Conservation (phyloP, 2,113 vertebrate species). For the Cisticola juncidis region DNA sequence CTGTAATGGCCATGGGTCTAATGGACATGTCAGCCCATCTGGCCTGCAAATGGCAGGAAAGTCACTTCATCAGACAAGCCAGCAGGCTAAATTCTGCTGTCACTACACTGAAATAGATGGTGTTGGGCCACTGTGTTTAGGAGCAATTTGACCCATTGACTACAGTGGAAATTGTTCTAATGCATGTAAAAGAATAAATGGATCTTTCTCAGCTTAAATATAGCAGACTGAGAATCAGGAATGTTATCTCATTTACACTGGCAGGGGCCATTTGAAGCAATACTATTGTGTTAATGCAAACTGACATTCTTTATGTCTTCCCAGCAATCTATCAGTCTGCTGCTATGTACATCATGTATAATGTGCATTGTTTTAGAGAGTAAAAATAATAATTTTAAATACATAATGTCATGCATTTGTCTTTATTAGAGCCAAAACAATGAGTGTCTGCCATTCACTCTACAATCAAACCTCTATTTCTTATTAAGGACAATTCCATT, state of each 20-base stretch:
- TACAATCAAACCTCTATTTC: background rate
- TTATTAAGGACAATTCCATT: constrained; percentile 65
- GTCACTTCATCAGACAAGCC: background rate
- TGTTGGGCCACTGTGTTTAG: background rate
- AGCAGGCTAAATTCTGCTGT: background rate
- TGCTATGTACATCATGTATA: background rate
- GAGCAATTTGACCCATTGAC: background rate
- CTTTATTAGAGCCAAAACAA: constrained; percentile 19
- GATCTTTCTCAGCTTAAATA: background rate
- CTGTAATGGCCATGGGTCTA: background rate
- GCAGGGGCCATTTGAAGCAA: background rate
- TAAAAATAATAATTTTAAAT: constrained; percentile 38
- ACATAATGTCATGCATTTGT: background rate
- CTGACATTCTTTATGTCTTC: background rate
- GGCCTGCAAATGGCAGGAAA: background rate
- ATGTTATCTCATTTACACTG: background rate
- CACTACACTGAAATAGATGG: background rate
- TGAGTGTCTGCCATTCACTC: background rate
- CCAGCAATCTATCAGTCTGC: constrained; percentile 11
- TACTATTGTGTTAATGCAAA: background rate
- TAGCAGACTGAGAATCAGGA: background rate
- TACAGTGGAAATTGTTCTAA: background rate
- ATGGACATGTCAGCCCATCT: background rate
- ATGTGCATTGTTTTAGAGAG: constrained; percentile 33
- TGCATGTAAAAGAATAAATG: background rate